Percentiles rank a stretch among this genome's conserved stretches.
Conservation (phyloP, 92 coral and sea anemone genomes). For the Epizoanthus illoricatus region DNA sequence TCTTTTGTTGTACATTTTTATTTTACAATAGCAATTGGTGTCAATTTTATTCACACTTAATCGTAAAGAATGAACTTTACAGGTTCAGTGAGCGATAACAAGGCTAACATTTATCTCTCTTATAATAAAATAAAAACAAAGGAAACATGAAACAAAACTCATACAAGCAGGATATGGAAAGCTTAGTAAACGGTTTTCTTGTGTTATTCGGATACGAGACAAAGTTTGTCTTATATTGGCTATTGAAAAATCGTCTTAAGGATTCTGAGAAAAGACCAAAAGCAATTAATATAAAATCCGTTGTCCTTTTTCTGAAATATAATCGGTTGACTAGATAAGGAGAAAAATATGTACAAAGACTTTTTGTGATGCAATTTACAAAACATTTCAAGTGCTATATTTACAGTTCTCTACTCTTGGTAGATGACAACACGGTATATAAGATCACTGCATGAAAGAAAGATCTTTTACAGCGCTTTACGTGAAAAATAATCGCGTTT, state of each 20-base stretch:
- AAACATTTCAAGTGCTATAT: slow-evolving; percentile 4
- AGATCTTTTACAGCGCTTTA: too few relatives aligned
- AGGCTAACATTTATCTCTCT: slow-evolving; percentile 1
- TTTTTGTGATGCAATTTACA: neutral
- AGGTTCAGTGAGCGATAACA: slow-evolving; percentile 19
- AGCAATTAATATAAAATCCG: too few relatives aligned
- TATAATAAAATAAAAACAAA: slow-evolving; percentile 9
- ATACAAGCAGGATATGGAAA: neutral
- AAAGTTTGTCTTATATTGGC: too few relatives aligned
- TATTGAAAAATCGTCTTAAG: too few relatives aligned
- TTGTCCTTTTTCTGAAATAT: neutral
- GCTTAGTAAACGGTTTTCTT: slow-evolving; percentile 14
- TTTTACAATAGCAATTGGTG: neutral
- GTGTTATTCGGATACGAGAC: neutral
- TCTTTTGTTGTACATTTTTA: neutral
- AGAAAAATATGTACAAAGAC: slow-evolving; percentile 13
- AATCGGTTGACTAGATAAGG: neutral
- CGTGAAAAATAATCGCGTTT: too few relatives aligned
- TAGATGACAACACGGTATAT: too few relatives aligned
- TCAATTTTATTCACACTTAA: slow-evolving; percentile 25
- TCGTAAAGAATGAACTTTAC: slow-evolving; percentile 24
- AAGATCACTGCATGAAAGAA: too few relatives aligned
- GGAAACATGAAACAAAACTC: neutral
- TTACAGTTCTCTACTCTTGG: neutral
- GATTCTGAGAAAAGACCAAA: too few relatives aligned